Conservation (phyloP, 2,888 invertebrate species). For the Aleiodes alternator region DNA sequence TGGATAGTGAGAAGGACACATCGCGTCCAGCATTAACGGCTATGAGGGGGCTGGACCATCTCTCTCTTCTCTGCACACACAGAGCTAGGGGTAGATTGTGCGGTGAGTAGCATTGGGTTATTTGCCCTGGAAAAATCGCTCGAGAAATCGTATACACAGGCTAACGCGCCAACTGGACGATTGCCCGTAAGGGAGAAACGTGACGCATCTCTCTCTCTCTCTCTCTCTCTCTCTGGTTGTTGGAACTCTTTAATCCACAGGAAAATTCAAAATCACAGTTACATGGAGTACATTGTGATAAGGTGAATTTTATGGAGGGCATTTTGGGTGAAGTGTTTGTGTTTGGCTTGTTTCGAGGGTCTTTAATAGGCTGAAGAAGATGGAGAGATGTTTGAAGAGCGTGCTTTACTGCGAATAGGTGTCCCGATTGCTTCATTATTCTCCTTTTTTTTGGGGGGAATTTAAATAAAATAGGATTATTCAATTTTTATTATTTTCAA, state of each 20-base stretch:
- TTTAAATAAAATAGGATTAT: no score
- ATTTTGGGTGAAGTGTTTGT: neutral
- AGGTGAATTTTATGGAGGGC: slow-evolving; percentile 48
- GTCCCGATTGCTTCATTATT: no score
- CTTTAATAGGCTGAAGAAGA: no score
- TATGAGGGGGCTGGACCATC: slow-evolving; percentile 20
- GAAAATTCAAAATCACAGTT: slow-evolving; percentile 64
- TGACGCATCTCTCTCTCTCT: slow-evolving; percentile 38
- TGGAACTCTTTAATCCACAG: neutral
- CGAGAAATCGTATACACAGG: slow-evolving; percentile 4
- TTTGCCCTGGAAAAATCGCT: slow-evolving; percentile 24
- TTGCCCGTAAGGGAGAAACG: slow-evolving; percentile 39
- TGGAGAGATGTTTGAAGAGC: no score
- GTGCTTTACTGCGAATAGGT: no score
- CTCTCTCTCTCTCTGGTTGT: slow-evolving; percentile 16
- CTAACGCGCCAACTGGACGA: slow-evolving; percentile 43
- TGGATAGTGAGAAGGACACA: slow-evolving; percentile 14
- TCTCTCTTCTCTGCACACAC: neutral
- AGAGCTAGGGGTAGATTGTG: neutral
- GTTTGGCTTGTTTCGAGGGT: neutral
- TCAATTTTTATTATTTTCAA: no score
- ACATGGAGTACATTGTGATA: slow-evolving; percentile 49
- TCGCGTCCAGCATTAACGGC: slow-evolving; percentile 45
- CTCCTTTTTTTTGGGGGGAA: no score
- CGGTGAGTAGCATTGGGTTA: neutral